Base-by-base conservation (phyloP, 64 coral and sea anemone genomes). In the Montipora capricornis region DNA sequence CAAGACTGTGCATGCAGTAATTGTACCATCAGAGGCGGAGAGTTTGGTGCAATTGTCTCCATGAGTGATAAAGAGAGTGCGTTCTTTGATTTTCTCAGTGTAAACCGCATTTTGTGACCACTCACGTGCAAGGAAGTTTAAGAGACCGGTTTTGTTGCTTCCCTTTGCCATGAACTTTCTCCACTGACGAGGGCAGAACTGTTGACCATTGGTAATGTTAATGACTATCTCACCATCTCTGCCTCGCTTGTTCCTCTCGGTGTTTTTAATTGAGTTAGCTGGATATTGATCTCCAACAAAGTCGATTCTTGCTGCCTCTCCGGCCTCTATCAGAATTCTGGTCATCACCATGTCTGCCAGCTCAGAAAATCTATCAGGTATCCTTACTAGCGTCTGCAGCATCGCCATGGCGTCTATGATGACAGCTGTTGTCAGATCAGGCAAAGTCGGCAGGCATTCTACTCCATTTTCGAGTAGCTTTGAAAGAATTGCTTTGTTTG, bases 251-350 rank as follows among this genome's bases (percentile, higher is more conserved):
- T 84, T 87, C 49, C 93, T 73, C 70, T 90, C 93, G 53, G 82
- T 90, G 75, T 95, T 95, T 44, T 90, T 95, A 76, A 90, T 95
- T 68, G 93, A 95, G 49, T 90, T 51, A 17, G 57, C 59, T 20
- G 88, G 87, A 67, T 95, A 95, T 70, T 77, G 93, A 69, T 95
- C 93, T 77, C 75, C 87, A 50, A 90, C 93, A 90, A 86, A 95
- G 92, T 95, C 87, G 47, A 95, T 84, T 49, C 93, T 95, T 15
- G 20, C 85, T 59, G 93, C 87, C 73, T 84, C 73, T 76, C 93
- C 73, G 7, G 93, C 87, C 50, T 84, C 78, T 51, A 20, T 90
- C 20, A 95, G 47, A 64, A 95, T 58, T 90, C 8, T 66, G 44
- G 64, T 90, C 16, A 95, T 77, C 20, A 95, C 70, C 71, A 95